These are phyloP conservation scores for Amblyraja radiata DNA, from an alignment of 2,797 vertebrate genomes.

Conservation along the genomic window DNA sequence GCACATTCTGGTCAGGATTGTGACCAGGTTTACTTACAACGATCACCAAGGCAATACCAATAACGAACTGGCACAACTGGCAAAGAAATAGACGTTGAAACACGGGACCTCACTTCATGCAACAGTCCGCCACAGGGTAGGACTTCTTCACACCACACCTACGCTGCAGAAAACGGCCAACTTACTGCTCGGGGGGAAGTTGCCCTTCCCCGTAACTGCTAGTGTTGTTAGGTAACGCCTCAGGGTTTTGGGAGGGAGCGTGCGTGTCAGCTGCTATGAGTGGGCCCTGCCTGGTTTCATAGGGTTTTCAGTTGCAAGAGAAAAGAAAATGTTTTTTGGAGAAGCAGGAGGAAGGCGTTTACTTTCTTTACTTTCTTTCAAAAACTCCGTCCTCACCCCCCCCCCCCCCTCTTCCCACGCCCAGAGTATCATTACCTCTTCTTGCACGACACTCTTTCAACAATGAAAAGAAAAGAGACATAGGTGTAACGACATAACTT, in stretches of 20 bases:
- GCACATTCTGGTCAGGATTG: slow-evolving; percentile 60
- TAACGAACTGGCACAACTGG: slow-evolving; percentile 59
- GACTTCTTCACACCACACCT: slow-evolving; percentile 73
- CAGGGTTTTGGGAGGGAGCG: slow-evolving; percentile 25
- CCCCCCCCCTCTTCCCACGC: slow-evolving; percentile 40
- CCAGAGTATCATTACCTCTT: slow-evolving; percentile 13
- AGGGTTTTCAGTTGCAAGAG: slow-evolving; percentile 57
- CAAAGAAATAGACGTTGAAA: slow-evolving; percentile 46
- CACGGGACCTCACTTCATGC: slow-evolving; percentile 69
- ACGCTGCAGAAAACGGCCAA: slow-evolving; percentile 53
- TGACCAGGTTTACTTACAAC: slow-evolving; percentile 60
- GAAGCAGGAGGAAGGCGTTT: slow-evolving; percentile 54
- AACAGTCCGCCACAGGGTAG: slow-evolving; percentile 66
- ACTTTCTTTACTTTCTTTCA: slow-evolving; percentile 22
- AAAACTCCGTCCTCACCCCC: slow-evolving; percentile 46
- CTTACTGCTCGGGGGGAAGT: slow-evolving; percentile 71
- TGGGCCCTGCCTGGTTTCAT: slow-evolving; percentile 65
- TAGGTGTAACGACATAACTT: neutral
- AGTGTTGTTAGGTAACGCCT: slow-evolving; percentile 59
- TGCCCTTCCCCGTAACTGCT: slow-evolving; percentile 61
- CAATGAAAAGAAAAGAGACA: slow-evolving; percentile 24
- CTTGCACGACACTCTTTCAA: neutral
- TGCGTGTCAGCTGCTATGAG: slow-evolving; percentile 66
- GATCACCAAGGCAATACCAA: slow-evolving; percentile 40
- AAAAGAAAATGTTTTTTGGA: slow-evolving; percentile 55